Evolutionary conservation across 2,113 vertebrate genomes (phyloP), one percentile per base, ranked within the genome.

Genomic region (Grallaria varia): DNA sequence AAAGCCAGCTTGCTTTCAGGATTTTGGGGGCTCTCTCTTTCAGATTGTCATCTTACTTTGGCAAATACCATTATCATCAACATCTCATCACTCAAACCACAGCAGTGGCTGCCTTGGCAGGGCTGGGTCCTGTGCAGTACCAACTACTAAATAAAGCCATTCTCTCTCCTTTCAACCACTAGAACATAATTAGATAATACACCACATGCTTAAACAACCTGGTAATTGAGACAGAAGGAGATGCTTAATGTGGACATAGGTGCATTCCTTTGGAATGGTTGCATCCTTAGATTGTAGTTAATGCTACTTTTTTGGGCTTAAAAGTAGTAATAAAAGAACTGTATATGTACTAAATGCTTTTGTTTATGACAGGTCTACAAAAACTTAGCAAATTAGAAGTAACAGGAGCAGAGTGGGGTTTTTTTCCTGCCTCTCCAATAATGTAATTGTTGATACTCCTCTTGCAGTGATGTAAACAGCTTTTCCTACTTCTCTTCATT

Each of bases 41-140:
- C 30, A 56, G 40, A 67, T 20, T 40, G 30, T 39, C 45, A 67
- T 58, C 47, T n/a, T 33, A 31, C 37, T 67, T 66, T 11, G 8
- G 49, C 31, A 68, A 63, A 63, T 40, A 42, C 4, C 23, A 20
- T 28, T 35, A 53, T 22, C 12, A n/a, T 22, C 53, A 55, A 35
- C 56, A 58, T 24, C 13, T 7, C 59, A 55, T 31, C 30, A 35
- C 33, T 76, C 63, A 56, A 45, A 63, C 28, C 35, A 40, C 23
- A 49, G 62, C 62, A n/a, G 24, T 45, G 31, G 31, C 49, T 63
- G 75, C 31, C 56, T 23, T 59, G 56, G 56, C 56, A 59, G 52
- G 52, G 52, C 52, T 53, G 56, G 33, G 12, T 23, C 1, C 0
- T 12, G 47, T 1, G 0, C 5, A 6, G 20, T 19, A 40, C 31